These are phyloP conservation scores for Mormyrus iriodes DNA, from an alignment of 2,113 vertebrate species.

Conservation along the genomic window DNA sequence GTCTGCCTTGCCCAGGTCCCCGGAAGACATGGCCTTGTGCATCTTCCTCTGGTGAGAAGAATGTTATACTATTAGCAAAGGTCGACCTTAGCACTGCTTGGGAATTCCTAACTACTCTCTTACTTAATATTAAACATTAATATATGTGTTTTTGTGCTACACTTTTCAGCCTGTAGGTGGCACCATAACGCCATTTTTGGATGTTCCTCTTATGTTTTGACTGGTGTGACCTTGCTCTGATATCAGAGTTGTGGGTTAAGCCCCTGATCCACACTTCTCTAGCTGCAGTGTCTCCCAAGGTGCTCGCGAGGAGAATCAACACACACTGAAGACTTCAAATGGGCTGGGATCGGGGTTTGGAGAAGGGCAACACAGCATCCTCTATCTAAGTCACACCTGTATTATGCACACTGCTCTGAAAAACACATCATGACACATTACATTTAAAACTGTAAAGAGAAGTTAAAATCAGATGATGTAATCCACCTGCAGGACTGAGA, in stretches of 20 bases:
- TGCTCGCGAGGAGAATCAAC: background rate
- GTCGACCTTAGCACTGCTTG: background rate
- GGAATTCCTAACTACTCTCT: background rate
- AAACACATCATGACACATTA: constrained; percentile 2
- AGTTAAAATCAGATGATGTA: constrained; percentile 13
- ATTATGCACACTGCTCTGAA: background rate
- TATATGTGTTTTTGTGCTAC: background rate
- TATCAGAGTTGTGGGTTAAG: background rate
- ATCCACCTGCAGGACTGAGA: constrained; percentile 2
- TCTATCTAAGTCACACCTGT: background rate
- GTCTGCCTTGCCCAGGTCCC: constrained; percentile 75
- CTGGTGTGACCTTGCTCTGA: background rate
- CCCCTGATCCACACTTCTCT: background rate
- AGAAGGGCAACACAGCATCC: background rate
- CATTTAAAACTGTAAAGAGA: background rate
- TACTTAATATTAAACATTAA: background rate
- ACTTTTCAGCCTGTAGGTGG: constrained; percentile 43
- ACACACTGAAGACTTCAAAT: background rate
- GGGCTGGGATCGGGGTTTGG: background rate
- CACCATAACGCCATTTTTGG: constrained; percentile 24
- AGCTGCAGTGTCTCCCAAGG: background rate
- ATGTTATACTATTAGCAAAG: background rate
- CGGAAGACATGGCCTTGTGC: constrained; percentile 88
- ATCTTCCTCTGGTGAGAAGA: constrained; percentile 62
- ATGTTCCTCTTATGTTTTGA: background rate